Conservation (phyloP, 2,888 invertebrate species). For the Kuschelorhynchus macadamiae region DNA sequence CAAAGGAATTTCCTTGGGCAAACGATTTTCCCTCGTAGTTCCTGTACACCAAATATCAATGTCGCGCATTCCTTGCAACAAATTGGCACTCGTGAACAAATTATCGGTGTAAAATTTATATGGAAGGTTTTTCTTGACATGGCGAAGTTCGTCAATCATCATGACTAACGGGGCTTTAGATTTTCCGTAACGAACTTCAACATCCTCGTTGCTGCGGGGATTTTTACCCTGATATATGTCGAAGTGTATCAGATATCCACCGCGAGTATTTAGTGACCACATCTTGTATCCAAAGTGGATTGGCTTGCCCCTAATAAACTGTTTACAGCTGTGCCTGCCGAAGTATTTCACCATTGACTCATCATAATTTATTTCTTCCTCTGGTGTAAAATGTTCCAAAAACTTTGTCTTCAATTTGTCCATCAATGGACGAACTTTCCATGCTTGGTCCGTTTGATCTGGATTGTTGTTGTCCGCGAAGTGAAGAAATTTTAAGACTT, state of each 20-base stretch:
- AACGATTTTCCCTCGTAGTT: constrained; percentile 49
- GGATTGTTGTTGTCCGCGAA: constrained; percentile 34
- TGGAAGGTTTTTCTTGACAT: constrained; percentile 26
- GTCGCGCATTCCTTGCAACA: constrained; percentile 48
- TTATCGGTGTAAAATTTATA: constrained; percentile 56
- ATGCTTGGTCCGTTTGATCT: constrained; percentile 16
- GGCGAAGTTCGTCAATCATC: constrained; percentile 26
- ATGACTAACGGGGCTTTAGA: too few relatives aligned
- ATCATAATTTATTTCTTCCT: constrained; percentile 5
- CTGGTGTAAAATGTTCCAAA: constrained; percentile 32
- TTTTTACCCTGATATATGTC: constrained; percentile 59
- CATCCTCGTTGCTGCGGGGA: not conserved
- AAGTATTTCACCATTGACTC: not conserved
- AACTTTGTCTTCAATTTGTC: constrained; percentile 31
- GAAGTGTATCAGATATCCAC: constrained; percentile 59
- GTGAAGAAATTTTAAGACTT: constrained; percentile 18
- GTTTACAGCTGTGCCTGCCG: not conserved
- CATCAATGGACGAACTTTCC: constrained; percentile 54
- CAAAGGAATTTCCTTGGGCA: constrained; percentile 29
- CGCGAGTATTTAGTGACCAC: constrained; percentile 20
- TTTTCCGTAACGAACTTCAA: too few relatives aligned
- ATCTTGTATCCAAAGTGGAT: not conserved
- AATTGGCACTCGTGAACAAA: constrained; percentile 56
- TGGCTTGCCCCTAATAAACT: not conserved
- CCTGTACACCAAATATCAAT: constrained; percentile 53